Evolutionary conservation across 1,140 invertebrate species (phyloP).

Genomic region (Trichonephila inaurata): DNA sequence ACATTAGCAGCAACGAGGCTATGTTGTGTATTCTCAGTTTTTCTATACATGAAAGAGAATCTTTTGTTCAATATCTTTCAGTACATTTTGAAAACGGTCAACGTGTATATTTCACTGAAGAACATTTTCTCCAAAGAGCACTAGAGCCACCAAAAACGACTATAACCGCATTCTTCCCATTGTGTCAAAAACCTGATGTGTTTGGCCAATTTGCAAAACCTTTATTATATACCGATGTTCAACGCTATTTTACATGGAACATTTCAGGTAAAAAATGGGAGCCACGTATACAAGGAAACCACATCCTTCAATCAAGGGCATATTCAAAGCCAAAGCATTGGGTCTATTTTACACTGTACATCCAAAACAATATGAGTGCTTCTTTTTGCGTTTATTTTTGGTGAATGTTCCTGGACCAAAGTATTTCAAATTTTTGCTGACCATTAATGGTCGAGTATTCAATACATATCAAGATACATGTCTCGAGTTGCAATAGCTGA

Average conservation of each 20-base stretch:
- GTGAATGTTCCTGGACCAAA: conserved; percentile 81
- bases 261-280: conserved; percentile 59
- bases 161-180: too few relatives aligned
- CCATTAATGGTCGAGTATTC: background rate
- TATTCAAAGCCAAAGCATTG: background rate
- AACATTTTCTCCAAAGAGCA: too few relatives aligned
- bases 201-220: conserved; percentile 77
- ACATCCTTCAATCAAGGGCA: background rate
- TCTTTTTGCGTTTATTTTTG: conserved; percentile 80
- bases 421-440: conserved; percentile 79
- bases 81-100: too few relatives aligned
- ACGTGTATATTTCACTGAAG: too few relatives aligned
- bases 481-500: conserved; percentile 79
- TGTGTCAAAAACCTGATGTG: too few relatives aligned
- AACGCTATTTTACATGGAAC: conserved; percentile 80
- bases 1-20: too few relatives aligned
- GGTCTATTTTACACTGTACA: conserved; percentile 48
- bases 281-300: background rate
- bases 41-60: too few relatives aligned
- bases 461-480: conserved; percentile 78
- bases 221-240: conserved; percentile 78
- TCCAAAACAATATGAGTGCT: conserved; percentile 19
- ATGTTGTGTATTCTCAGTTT: too few relatives aligned
- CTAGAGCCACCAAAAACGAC: too few relatives aligned
- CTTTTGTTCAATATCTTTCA: too few relatives aligned